Evolutionary conservation across 2,888 invertebrate species (phyloP).

Genomic region (Melieria omissa): DNA sequence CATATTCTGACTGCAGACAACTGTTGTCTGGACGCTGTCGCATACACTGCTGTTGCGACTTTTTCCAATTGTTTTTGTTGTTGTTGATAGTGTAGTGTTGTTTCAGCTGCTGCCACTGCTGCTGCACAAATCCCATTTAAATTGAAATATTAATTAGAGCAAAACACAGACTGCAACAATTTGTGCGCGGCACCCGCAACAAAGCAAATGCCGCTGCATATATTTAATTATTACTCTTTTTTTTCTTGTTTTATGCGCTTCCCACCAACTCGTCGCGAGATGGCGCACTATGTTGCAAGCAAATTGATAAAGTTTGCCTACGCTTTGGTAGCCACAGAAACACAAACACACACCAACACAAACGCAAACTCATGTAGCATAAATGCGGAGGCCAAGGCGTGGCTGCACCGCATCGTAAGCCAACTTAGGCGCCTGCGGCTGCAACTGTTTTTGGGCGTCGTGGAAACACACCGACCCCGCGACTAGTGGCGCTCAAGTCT

Average conservation of each 20-base stretch:
- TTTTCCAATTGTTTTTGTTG: too few relatives aligned
- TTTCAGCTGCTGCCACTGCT: not conserved
- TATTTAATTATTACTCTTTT: too few relatives aligned
- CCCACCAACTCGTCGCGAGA: too few relatives aligned
- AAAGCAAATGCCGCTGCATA: not conserved
- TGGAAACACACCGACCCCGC: not conserved
- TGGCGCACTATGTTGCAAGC: not conserved
- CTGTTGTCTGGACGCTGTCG: too few relatives aligned
- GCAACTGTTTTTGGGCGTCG: not conserved
- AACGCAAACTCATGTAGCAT: not conserved
- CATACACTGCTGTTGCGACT: too few relatives aligned
- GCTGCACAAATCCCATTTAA: conserved; percentile 26
- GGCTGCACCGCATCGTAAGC: not conserved
- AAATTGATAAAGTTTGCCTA: conserved; percentile 34
- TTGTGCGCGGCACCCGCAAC: not conserved
- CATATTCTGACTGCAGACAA: too few relatives aligned
- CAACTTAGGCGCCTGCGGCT: not conserved
- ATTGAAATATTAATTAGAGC: conserved; percentile 37
- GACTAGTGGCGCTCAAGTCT: not conserved
- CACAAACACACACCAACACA: not conserved
- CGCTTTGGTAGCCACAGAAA: not conserved
- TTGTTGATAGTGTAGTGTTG: too few relatives aligned
- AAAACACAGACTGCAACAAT: conserved; percentile 6
- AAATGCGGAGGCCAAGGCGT: not conserved
- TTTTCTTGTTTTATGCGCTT: too few relatives aligned